Conservation (phyloP, 2,888 invertebrate species). For the Parascotia fuliginaria region DNA sequence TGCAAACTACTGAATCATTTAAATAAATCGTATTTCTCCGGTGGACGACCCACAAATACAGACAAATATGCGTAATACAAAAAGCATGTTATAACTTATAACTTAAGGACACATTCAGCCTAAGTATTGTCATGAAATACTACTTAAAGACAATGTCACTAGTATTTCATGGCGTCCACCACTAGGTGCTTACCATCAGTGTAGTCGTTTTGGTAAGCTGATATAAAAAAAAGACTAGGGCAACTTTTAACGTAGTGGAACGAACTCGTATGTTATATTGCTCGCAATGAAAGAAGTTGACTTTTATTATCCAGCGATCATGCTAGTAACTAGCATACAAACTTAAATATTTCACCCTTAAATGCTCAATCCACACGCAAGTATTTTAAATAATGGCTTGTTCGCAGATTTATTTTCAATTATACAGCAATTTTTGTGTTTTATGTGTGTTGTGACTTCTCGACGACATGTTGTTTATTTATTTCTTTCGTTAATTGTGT, state of each 20-base stretch:
- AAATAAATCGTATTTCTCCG: conserved; percentile 37
- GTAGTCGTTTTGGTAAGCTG: no score
- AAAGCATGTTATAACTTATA: background rate
- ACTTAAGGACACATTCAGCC: no score
- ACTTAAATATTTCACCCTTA: background rate
- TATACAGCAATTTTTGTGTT: conserved; percentile 34
- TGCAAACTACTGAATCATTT: conserved; percentile 68
- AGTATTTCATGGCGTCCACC: no score
- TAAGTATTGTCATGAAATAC: no score
- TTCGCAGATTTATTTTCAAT: conserved; percentile 40
- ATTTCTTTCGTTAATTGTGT: conserved; percentile 18
- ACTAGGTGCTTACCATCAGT: no score
- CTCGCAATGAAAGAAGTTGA: background rate
- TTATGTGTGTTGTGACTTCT: conserved; percentile 30
- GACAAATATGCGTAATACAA: background rate
- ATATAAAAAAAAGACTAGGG: no score
- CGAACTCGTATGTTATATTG: no score
- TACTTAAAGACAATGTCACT: no score
- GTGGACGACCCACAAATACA: conserved; percentile 6
- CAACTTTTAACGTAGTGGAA: no score
- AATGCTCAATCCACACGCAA: conserved; percentile 24
- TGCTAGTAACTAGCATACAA: background rate
- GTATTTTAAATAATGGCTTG: conserved; percentile 28
- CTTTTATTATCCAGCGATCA: background rate
- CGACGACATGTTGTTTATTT: conserved; percentile 6